These are phyloP conservation scores for Diplolepis rosae DNA, from an alignment of 2,888 invertebrate species.

Conservation along the genomic window DNA sequence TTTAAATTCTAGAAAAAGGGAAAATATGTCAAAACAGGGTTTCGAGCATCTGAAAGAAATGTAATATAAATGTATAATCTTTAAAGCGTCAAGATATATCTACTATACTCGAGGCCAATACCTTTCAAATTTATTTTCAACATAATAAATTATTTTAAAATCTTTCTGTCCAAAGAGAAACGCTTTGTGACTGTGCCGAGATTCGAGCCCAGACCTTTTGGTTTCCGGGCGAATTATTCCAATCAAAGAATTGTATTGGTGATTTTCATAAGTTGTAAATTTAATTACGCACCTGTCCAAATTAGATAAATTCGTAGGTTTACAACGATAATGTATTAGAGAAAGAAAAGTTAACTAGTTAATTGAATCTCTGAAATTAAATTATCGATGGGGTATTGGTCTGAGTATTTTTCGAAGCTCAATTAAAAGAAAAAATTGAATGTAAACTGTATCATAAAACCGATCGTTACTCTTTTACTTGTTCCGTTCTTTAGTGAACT, in stretches of 20 bases:
- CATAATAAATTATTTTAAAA: background rate
- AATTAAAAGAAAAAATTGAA: conserved; percentile 61
- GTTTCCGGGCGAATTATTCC: no score
- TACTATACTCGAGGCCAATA: conserved; percentile 54
- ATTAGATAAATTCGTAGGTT: no score
- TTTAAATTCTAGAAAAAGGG: conserved; percentile 40
- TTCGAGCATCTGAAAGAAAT: conserved; percentile 67
- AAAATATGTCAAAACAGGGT: conserved; percentile 59
- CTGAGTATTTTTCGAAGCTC: conserved; percentile 59
- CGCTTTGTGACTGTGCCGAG: no score
- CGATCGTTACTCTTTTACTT: conserved; percentile 68
- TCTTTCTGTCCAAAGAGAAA: no score
- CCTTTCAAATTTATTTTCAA: conserved; percentile 36
- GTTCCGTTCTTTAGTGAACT: conserved; percentile 64
- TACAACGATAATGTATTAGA: no score
- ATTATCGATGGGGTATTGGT: conserved; percentile 48
- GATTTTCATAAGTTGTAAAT: background rate
- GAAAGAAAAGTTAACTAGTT: no score
- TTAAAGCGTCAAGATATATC: conserved; percentile 61
- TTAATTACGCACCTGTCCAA: no score
- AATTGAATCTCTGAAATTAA: no score
- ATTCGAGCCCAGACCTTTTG: no score
- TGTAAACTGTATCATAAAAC: conserved; percentile 66
- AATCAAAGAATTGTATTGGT: no score
- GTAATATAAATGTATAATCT: conserved; percentile 68